phyloP scores from a whole-genome alignment of 2,113 vertebrate genomes.

The Tyrannus savana region DNA sequence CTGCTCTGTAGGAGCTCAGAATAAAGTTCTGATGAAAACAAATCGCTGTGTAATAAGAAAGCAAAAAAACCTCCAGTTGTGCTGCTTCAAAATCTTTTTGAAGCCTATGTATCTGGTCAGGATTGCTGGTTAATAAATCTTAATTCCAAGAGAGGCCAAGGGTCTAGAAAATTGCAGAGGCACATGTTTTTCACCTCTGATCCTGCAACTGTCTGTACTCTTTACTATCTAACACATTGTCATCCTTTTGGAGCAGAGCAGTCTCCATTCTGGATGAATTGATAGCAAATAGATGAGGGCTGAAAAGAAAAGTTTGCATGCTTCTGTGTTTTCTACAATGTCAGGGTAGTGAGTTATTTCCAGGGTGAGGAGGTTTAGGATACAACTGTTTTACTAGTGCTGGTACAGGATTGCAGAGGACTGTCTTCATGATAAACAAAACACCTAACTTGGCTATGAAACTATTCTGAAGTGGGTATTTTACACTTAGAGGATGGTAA shows the following conservation, averaged over 20 bases:
- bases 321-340: not conserved
- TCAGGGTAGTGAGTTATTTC: not conserved
- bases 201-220: not conserved
- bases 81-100: not conserved
- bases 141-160: not conserved
- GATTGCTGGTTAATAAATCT: not conserved
- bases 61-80: not conserved
- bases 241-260: not conserved
- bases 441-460: not conserved
- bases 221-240: accelerated
- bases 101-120: not conserved
- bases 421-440: not conserved
- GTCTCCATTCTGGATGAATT: not conserved
- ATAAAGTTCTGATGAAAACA: not conserved
- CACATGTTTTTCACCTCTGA: not conserved
- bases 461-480: not conserved
- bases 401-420: not conserved
- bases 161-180: not conserved
- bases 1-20: not conserved
- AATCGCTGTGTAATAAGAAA: not conserved
- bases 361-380: not conserved
- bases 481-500: not conserved
- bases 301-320: not conserved
- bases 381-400: not conserved
- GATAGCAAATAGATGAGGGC: not conserved